Evolutionary conservation across 2,888 invertebrate genomes (phyloP), one percentile per base, ranked within the genome.

Genomic region (Abrostola triplasia): DNA sequence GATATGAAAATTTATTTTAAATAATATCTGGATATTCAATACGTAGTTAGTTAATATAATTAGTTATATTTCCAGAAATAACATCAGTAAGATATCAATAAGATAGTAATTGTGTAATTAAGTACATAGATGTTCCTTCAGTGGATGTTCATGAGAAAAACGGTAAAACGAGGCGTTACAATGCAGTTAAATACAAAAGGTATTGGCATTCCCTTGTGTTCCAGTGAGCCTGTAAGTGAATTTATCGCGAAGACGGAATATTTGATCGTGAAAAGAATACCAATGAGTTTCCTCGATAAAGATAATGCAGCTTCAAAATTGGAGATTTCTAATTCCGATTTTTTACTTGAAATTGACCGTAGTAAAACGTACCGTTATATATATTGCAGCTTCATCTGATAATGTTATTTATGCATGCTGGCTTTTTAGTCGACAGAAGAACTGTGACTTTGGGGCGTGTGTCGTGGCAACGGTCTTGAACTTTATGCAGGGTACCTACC

Each of bases 201-300:
- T 57, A 69, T 66, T 70, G 69, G 61, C 52, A 70, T 79, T 78
- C 72, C 60, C 64, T 47, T 24, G 56, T 65, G 59, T 64, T 60
- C 52, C 54, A 49, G 36, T 55, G 55, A 47, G 61, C 54, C 67
- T 66, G 74, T 81, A 86, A 88, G 85, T 88, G 83, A 89, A 89
- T 90, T 88, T 84, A 80, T 83, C 77, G 67, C 79, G 77, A 72
- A 76, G 70, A 66, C 75, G 65, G 81, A 79, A 82, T 81, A 77
- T 80, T 76, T 80, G 78, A 68, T 74, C 79, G 81, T 69, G 77
- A 63, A 76, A 68, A 68, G 88, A 88, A 90, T 89, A 89, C 80
- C 83, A 89, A 89, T 90, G 86, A 86, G 82, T 61, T 64, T 48
- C 63, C 50, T 37, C 11, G 64, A 71, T 71, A 65, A 71, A 66